Evolutionary conservation across 1,140 invertebrate species (phyloP).

Genomic region (Geopemphigus sp.): DNA sequence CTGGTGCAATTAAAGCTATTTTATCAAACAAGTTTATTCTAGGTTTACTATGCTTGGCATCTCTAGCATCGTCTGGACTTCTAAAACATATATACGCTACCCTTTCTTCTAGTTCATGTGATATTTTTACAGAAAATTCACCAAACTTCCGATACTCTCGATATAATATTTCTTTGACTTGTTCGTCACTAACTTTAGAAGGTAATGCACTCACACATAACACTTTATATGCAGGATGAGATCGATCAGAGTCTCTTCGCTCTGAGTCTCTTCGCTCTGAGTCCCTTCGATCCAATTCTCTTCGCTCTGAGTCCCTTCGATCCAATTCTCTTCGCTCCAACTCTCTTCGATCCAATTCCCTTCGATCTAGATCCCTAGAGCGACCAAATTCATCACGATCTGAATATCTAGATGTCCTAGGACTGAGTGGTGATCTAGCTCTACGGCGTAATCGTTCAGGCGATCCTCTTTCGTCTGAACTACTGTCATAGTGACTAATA

Average conservation of each 20-base stretch:
- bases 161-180: slow-evolving; percentile 88
- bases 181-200: slow-evolving; percentile 89
- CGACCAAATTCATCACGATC: slow-evolving; percentile 77
- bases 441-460: slow-evolving; percentile 71
- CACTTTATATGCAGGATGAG: slow-evolving; percentile 80
- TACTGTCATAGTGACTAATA: slow-evolving; percentile 79
- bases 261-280: slow-evolving; percentile 57
- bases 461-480: slow-evolving; percentile 78
- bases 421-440: slow-evolving; percentile 61
- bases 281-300: too few species aligned
- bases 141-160: slow-evolving; percentile 94
- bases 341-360: too few species aligned
- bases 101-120: slow-evolving; percentile 84
- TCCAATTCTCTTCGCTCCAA: slow-evolving; percentile 57
- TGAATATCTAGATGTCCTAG: slow-evolving; percentile 64
- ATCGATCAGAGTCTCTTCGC: slow-evolving; percentile 57
- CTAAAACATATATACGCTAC: slow-evolving; percentile 95
- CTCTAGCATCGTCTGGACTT: slow-evolving; percentile 87
- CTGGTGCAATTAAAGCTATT: slow-evolving; percentile 86
- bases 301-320: slow-evolving; percentile 57
- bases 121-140: slow-evolving; percentile 89
- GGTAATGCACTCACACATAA: slow-evolving; percentile 90
- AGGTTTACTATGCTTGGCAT: slow-evolving; percentile 91
- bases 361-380: slow-evolving; percentile 63
- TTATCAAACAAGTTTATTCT: slow-evolving; percentile 92